Base-by-base conservation (phyloP, 2,888 invertebrate genomes). In the Heliconius ethilla region DNA sequence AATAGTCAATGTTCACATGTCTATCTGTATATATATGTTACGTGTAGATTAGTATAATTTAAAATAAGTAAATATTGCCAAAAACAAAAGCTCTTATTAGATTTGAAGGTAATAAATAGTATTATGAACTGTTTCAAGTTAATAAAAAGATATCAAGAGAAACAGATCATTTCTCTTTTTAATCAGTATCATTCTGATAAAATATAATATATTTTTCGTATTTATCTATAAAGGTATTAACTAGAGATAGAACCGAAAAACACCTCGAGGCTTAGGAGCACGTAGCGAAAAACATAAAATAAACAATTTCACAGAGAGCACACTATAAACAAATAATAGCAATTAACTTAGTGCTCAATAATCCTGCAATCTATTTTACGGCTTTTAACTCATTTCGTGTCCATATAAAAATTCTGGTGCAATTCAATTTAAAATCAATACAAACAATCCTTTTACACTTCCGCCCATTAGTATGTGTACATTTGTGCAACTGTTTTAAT, bases 381-480 rank as follows among this genome's bases (percentile, higher is more conserved):
- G 75, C 59, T 75, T 76, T 80, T 77, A 77, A 78, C 73, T 80
- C 76, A 80, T 66, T 77, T 76, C 51, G 70, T 66, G 76, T 77
- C 74, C 78, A 77, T 51, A 78, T 79, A 77, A 82, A 80, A 80
- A 79, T 70, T 75, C 62, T 76, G 67, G 63, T 79, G 76, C 79
- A 78, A 81, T 82, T 77, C 82, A 76, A 80, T 83, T 82, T 82
- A 79, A 82, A 81, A 83, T 81, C 81, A 79, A 76, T 78, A 77
- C 78, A 81, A 81, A 79, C 79, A 82, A 79, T 45, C 69, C 67
- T 59, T 76, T 51, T 81, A 81, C 80, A 83, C 77, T 62, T 70
- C 66, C 25, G 78, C 70, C 66, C 75, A 70, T 67, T 37, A 63
- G 15, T 51, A 76, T 63, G 55, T 76, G 29, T 72, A 37, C 29